Conservation (phyloP, 1,140 invertebrate genomes). For the Stratiolaelaps scimitus region DNA sequence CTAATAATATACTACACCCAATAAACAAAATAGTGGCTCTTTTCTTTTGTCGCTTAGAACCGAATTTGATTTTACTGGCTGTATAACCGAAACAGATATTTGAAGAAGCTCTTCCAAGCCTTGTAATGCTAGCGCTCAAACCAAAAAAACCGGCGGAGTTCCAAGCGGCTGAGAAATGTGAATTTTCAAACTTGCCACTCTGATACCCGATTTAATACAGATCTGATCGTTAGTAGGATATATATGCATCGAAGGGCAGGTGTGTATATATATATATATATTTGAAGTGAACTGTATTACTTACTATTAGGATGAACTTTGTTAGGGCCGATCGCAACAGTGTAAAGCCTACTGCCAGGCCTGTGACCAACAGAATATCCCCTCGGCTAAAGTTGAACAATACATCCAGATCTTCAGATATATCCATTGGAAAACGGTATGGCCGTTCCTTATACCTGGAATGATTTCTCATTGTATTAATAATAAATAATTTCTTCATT, state of each 20-base stretch:
- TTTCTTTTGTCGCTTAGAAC: background rate
- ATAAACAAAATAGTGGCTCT: background rate
- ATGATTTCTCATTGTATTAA: too few species aligned
- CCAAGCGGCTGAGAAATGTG: too few species aligned
- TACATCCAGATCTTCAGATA: background rate
- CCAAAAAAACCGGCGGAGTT: too few species aligned
- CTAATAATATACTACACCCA: background rate
- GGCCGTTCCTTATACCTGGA: slow-evolving; percentile 14
- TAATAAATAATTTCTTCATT: too few species aligned
- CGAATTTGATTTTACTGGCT: background rate
- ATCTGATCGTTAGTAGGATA: too few species aligned
- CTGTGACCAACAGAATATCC: background rate
- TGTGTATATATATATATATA: too few species aligned
- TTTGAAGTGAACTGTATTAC: background rate
- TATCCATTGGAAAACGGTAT: slow-evolving; percentile 7
- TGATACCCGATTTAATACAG: too few species aligned
- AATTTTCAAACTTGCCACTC: too few species aligned
- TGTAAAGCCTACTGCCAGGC: slow-evolving; percentile 11
- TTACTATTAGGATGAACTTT: background rate
- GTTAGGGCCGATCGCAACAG: background rate
- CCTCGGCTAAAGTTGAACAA: background rate
- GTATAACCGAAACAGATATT: background rate
- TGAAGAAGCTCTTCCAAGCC: too few species aligned
- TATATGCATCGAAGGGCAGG: too few species aligned
- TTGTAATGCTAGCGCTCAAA: too few species aligned